phyloP scores from a whole-genome alignment of 2,888 invertebrate genomes.

The Phrixothrix hirtus region DNA sequence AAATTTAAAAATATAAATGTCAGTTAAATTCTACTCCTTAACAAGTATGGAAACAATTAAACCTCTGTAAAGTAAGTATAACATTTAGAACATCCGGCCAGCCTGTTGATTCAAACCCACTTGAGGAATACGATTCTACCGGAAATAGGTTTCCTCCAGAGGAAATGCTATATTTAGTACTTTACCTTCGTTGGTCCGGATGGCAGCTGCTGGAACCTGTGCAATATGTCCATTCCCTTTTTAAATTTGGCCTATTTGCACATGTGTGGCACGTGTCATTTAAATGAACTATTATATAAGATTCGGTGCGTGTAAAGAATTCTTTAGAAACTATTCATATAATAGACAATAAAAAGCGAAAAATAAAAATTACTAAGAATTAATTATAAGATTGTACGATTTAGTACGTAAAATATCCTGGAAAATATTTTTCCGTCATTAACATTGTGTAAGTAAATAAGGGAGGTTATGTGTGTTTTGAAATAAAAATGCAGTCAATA shows the following conservation, averaged over 20 bases:
- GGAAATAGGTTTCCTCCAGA: conserved; percentile 51
- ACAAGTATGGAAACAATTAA: conserved; percentile 44
- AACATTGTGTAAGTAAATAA: too few relatives aligned
- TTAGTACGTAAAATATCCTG: too few relatives aligned
- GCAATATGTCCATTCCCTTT: conserved; percentile 43
- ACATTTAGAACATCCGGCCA: conserved; percentile 48
- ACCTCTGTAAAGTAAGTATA: conserved; percentile 45
- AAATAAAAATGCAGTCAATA: too few relatives aligned
- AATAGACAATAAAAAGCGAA: too few relatives aligned
- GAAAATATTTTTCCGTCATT: too few relatives aligned
- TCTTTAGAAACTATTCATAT: too few relatives aligned
- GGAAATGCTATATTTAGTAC: conserved; percentile 52
- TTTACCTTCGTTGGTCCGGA: conserved; percentile 49
- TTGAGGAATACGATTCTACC: conserved; percentile 52
- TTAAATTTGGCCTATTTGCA: conserved; percentile 34
- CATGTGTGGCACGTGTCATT: conserved; percentile 45
- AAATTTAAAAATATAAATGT: too few relatives aligned
- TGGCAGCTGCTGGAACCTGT: conserved; percentile 50
- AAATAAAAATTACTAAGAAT: too few relatives aligned
- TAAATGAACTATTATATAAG: conserved; percentile 8
- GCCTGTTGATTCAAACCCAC: conserved; percentile 54
- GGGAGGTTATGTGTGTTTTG: too few relatives aligned
- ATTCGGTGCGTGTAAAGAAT: too few relatives aligned
- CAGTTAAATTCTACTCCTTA: too few relatives aligned
- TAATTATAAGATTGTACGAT: too few relatives aligned